Percentiles rank a stretch among this genome's conserved stretches.
Evolutionary conservation across 2,797 vertebrate species (phyloP).

Genomic region (Furcifer pardalis): DNA sequence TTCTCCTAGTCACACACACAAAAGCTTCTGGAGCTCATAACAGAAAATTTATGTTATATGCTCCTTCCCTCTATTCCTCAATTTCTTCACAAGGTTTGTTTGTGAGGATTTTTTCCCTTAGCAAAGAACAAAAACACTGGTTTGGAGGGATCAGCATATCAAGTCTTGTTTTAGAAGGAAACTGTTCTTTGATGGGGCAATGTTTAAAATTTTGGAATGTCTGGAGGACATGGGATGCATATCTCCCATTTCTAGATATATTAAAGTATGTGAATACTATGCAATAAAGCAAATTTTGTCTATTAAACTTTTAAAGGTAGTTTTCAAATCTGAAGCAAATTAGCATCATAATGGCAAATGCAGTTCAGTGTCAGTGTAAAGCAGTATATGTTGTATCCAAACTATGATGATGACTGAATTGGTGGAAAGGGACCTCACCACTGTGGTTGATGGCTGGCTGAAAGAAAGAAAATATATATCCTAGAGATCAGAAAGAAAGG

Average conservation of each 20-base stretch:
- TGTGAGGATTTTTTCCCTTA: not conserved
- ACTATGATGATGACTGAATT: not conserved
- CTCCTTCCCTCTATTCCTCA: too few species aligned
- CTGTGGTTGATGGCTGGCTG: not conserved
- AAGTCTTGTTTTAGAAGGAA: too few species aligned
- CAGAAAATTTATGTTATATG: too few species aligned
- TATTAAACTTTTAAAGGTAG: not conserved
- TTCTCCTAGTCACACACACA: too few species aligned
- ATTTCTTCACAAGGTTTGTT: too few species aligned
- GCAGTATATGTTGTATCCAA: not conserved
- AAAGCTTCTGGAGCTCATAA: too few species aligned
- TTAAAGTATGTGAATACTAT: not conserved
- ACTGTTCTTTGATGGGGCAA: too few species aligned
- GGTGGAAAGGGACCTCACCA: not conserved
- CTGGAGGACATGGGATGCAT: too few species aligned
- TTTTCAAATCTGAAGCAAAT: not conserved
- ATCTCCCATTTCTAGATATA: not conserved
- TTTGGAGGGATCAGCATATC: not conserved
- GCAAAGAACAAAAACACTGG: not conserved
- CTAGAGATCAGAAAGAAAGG: not conserved
- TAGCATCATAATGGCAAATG: not conserved
- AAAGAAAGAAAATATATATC: not conserved
- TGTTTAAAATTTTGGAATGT: too few species aligned
- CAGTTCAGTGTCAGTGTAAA: not conserved
- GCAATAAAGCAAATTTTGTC: not conserved